A percentile compares a stretch with the other conserved stretches of the same genome.
Conservation (phyloP, 2,797 vertebrate genomes). For the Adelosebastes latens region DNA sequence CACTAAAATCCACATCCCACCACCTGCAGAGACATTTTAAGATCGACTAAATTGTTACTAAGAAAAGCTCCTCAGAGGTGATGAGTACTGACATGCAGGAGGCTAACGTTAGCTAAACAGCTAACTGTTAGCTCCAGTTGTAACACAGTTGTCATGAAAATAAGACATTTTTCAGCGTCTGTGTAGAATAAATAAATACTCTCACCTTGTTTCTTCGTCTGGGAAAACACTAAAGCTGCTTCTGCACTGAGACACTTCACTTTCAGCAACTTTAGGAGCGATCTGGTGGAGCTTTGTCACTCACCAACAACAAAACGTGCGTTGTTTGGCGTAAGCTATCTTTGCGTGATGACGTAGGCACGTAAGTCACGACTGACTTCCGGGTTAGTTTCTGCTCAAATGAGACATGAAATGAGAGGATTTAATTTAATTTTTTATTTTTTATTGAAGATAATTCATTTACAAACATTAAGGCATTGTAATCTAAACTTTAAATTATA, state of each 20-base stretch:
- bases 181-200: not conserved
- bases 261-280: not conserved
- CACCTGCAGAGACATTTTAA: not conserved
- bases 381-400: not conserved
- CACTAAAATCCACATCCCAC: not conserved
- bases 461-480: too few species aligned
- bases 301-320: slow-evolving; percentile 18
- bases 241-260: not conserved
- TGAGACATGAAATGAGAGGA: not conserved
- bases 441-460: too few species aligned
- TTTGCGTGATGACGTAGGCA: slow-evolving; percentile 40
- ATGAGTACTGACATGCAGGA: not conserved
- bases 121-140: not conserved
- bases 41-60: not conserved
- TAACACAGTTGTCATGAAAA: not conserved
- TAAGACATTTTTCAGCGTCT: not conserved
- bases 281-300: not conserved
- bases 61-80: not conserved
- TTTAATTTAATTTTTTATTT: not conserved
- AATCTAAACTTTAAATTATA: too few species aligned
- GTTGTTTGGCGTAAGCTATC: not conserved
- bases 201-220: slow-evolving; percentile 30
- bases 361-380: not conserved
- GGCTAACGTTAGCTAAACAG: slow-evolving; percentile 32
- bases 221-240: not conserved